Conservation (phyloP, 2,888 invertebrate species). For the Unio pictorum region DNA sequence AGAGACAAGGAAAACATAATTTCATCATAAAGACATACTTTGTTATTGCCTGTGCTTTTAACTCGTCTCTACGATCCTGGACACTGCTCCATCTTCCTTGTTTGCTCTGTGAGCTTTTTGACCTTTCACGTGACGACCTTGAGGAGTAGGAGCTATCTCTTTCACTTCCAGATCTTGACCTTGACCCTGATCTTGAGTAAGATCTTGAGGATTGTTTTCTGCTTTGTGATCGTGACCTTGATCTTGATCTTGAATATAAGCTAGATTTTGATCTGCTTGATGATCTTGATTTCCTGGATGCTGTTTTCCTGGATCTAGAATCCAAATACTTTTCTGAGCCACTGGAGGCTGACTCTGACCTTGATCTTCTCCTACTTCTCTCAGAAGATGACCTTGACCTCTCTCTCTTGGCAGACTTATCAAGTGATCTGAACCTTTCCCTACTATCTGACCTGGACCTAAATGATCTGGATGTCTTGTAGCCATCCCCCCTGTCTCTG, state of each 20-base stretch:
- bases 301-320: slow-evolving; percentile 6
- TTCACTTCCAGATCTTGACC: slow-evolving; percentile 13
- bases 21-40: too few species aligned
- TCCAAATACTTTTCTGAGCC: neutral
- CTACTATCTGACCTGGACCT: slow-evolving; percentile 31
- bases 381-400: slow-evolving; percentile 19
- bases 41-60: too few species aligned
- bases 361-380: slow-evolving; percentile 11
- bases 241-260: slow-evolving; percentile 18
- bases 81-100: neutral
- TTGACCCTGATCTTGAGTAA: slow-evolving; percentile 18
- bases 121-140: slow-evolving; percentile 20
- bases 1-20: too few species aligned
- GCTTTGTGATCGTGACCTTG: slow-evolving; percentile 1
- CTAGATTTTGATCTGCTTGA: slow-evolving; percentile 19
- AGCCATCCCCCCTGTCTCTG: neutral
- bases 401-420: neutral
- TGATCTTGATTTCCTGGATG: slow-evolving; percentile 29
- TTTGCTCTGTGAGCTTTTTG: slow-evolving; percentile 15
- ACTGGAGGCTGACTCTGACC: slow-evolving; percentile 3
- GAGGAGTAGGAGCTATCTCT: slow-evolving; percentile 10
- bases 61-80: neutral
- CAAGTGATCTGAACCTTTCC: slow-evolving; percentile 23
- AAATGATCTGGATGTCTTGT: slow-evolving; percentile 14
- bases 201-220: slow-evolving; percentile 18